A percentile compares a stretch with the other conserved stretches of the same genome.
phyloP scores from a whole-genome alignment of 1,140 invertebrate species.

The Bathynomus jamesi region DNA sequence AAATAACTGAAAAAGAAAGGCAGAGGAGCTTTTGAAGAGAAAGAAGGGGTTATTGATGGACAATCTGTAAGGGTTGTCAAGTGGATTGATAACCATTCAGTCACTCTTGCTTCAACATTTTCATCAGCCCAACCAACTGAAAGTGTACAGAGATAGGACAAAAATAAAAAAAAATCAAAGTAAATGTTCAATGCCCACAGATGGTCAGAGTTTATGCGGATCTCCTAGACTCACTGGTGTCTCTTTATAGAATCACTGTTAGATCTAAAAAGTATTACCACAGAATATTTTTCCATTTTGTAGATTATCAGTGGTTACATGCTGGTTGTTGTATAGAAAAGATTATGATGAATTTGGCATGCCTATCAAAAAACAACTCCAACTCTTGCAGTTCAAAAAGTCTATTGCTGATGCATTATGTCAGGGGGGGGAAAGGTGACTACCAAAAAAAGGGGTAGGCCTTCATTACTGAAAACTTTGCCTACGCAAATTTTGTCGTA shows the following conservation, averaged over 20 bases:
- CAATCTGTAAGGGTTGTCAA: conserved; percentile 1
- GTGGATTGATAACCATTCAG: conserved; percentile 9
- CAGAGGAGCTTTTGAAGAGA: conserved; percentile 3
- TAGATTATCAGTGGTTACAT: not conserved
- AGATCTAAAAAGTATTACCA: conserved; percentile 14
- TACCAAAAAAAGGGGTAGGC: no score
- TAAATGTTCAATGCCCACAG: no score
- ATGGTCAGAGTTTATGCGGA: no score
- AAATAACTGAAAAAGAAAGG: conserved; percentile 7
- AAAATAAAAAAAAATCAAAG: conserved; percentile 8
- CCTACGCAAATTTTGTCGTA: no score
- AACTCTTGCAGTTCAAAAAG: not conserved
- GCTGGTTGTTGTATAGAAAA: no score
- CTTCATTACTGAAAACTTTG: no score
- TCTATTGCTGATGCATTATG: not conserved
- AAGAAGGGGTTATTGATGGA: not conserved
- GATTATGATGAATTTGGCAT: not conserved
- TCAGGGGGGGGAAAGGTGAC: no score
- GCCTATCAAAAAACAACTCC: not conserved
- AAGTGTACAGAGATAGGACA: conserved; percentile 5
- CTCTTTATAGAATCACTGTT: conserved; percentile 1
- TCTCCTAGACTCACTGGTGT: no score
- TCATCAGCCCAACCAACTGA: conserved; percentile 6
- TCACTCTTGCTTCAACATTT: conserved; percentile 14
- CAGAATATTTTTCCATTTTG: not conserved